phyloP scores from a whole-genome alignment of 2,113 vertebrate genomes.

The Hypanus sabinus region DNA sequence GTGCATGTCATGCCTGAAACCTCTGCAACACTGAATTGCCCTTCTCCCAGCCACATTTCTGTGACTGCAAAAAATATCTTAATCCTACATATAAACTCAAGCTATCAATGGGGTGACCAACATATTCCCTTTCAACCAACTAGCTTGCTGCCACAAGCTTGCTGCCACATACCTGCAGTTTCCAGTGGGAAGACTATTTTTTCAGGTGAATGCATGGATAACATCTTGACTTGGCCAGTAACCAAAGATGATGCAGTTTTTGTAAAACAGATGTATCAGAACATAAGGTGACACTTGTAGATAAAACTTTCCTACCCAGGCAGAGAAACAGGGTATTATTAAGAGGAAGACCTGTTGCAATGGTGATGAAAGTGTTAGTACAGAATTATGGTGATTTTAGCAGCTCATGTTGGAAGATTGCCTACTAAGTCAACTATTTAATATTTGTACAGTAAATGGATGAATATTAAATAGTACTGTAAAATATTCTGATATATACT shows the following conservation, averaged over 20 bases:
- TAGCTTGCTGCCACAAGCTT: too few species aligned
- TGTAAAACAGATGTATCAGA: not conserved
- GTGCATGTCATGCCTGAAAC: too few species aligned
- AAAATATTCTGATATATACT: not conserved
- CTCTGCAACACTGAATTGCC: too few species aligned
- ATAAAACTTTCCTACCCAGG: not conserved
- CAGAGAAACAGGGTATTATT: not conserved
- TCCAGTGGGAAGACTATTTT: not conserved
- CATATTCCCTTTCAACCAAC: not conserved
- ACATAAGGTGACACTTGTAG: not conserved
- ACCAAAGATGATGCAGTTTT: conserved; percentile 6
- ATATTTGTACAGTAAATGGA: not conserved
- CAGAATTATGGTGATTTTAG: not conserved
- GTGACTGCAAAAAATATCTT: too few species aligned
- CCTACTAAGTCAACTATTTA: not conserved
- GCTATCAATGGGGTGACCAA: not conserved
- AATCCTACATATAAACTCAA: too few species aligned
- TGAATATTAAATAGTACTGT: too few species aligned
- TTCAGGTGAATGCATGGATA: not conserved
- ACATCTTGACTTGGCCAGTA: not conserved
- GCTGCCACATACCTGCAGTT: not conserved
- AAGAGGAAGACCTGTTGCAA: not conserved
- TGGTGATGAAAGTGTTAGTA: not conserved
- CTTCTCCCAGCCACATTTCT: too few species aligned
- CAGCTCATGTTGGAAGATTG: not conserved